Base-by-base conservation (phyloP, 1,140 invertebrate genomes). In the Trichomalopsis sarcophagae region DNA sequence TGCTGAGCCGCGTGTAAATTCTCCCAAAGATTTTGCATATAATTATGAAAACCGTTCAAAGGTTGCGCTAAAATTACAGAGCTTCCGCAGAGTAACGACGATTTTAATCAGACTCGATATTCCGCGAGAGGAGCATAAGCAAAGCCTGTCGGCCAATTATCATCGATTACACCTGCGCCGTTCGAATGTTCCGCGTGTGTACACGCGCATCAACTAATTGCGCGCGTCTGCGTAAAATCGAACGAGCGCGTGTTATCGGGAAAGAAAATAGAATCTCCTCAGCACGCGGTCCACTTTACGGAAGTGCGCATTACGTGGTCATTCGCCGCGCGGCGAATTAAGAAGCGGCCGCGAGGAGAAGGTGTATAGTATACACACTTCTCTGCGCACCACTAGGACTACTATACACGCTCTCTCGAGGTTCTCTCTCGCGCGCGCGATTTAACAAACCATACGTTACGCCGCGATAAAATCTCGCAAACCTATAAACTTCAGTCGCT, bases 361-460 rank as follows among this genome's bases (percentile, higher is more conserved):
- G 40, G 40, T 10, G 40, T 44, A 10, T 27, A 27, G 27, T 27
- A 7, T 44, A 44, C 33, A 36, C 33, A 36, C 33, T 36, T 36
- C 33, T 36, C 33, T 36, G 33, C 33, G 33, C 33, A 6, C 9
- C 9, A 40, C 40, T 44, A 44, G 40, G 7, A 44, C 40, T 44
- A 44, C 40, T 1, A 44, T 44, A 10, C 9, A 44, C 7, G 2
- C 27, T 6, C 69, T 13, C 69, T 71, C 69, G 21, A 30, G 10
- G 10, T 27, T 33, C 69, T 33, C 27, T 0, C 27, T 0, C 27
- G 1, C 69, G 69, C 55, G 47, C 13, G 90, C 91, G 92, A 92
- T 92, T 92, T 93, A 93, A 93, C 91, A 93, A 93, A 93, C 91
- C 92, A 91, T 93, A 93, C 91, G 90, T 93, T 93, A 93, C 89